These are phyloP conservation scores for Cottoperca gobio DNA, from an alignment of 2,797 vertebrate species.

Conservation along the genomic window DNA sequence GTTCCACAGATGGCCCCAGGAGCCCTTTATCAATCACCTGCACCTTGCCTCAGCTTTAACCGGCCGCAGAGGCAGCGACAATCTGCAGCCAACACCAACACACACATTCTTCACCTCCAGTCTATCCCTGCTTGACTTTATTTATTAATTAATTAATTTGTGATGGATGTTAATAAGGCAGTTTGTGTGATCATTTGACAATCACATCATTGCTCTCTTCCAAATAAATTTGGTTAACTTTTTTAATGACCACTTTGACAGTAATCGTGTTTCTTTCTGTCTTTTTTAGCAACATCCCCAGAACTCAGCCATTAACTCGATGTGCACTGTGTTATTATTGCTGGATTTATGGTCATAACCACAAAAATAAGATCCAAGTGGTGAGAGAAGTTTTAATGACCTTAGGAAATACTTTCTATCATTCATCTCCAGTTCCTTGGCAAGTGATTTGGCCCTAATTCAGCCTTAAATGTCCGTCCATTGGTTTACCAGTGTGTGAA, in stretches of 20 bases:
- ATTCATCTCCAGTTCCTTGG: constrained; percentile 72
- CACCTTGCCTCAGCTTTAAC: constrained; percentile 82
- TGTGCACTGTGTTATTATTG: background rate
- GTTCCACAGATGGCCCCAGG: constrained; percentile 85
- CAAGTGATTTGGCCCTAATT: constrained; percentile 66
- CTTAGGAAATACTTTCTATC: constrained; percentile 71
- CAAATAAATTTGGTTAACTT: background rate
- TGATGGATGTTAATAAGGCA: background rate
- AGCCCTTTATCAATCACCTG: constrained; percentile 84
- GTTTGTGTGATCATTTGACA: background rate
- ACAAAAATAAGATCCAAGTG: background rate
- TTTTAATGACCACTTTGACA: background rate
- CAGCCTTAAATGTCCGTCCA: constrained; percentile 57
- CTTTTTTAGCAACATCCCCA: background rate
- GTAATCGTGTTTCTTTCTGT: background rate
- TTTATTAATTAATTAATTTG: background rate
- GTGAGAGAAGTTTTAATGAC: constrained; percentile 56
- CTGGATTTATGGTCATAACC: background rate
- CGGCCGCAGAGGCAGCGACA: constrained; percentile 65
- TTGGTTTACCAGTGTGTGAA: constrained; percentile 60
- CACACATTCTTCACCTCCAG: background rate
- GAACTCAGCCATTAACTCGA: background rate
- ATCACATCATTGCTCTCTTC: background rate
- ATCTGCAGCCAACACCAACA: constrained; percentile 51
- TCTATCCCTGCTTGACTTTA: background rate